These are phyloP conservation scores for Acanthiza pusilla DNA, from an alignment of 2,797 vertebrate genomes.

Conservation along the genomic window DNA sequence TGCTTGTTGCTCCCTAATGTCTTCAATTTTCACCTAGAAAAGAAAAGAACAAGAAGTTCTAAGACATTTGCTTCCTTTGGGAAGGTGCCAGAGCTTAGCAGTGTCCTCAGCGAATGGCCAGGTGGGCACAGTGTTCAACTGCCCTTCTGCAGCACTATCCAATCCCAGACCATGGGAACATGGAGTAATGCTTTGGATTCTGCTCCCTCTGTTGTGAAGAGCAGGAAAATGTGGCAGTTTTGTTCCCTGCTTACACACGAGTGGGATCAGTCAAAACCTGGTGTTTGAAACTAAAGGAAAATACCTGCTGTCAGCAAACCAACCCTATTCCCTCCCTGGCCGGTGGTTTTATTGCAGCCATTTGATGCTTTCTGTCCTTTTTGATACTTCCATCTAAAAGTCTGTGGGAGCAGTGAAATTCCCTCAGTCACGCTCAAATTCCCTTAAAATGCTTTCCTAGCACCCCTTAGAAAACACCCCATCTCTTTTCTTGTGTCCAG, in stretches of 20 bases:
- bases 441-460: background rate
- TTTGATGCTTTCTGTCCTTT: background rate
- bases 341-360: background rate
- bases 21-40: conserved; percentile 77
- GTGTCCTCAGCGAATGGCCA: background rate
- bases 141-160: background rate
- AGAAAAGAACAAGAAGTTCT: background rate
- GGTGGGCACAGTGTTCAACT: background rate
- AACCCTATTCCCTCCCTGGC: background rate
- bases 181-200: background rate
- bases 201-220: background rate
- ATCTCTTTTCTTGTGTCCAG: background rate
- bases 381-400: background rate
- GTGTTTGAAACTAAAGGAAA: background rate
- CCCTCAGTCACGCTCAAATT: background rate
- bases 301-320: background rate
- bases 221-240: background rate
- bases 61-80: background rate
- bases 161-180: background rate
- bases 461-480: background rate
- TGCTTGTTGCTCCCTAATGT: conserved; percentile 72
- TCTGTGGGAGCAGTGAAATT: background rate
- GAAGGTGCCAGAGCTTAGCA: background rate
- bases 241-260: rapidly evolving
- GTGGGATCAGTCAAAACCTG: background rate